Conservation (phyloP, 1,140 invertebrate species). For the Tetramorium parvispinum region DNA sequence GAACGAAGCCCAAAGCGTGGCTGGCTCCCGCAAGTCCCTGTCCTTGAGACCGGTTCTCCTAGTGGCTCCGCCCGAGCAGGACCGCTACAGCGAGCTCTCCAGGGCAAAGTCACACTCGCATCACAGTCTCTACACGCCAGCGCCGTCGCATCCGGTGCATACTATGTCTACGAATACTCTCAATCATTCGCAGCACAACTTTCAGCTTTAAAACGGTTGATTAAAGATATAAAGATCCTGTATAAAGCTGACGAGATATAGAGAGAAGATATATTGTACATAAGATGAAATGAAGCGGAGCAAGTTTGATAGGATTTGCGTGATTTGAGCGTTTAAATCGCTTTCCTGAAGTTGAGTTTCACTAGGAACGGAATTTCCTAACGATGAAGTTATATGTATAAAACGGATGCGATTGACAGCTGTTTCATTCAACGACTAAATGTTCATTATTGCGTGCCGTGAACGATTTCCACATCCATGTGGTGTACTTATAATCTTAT, state of each 20-base stretch:
- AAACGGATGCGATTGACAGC: not conserved
- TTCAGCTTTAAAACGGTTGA: constrained; percentile 78
- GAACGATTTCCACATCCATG: constrained; percentile 27
- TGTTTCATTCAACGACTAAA: constrained; percentile 12
- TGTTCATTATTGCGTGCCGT: constrained; percentile 28
- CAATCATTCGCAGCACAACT: constrained; percentile 84
- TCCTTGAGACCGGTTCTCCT: constrained; percentile 94
- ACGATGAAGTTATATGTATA: not conserved
- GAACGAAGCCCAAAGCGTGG: constrained; percentile 91
- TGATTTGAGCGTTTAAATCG: not conserved
- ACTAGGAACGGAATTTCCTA: not conserved
- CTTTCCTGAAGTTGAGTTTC: not conserved
- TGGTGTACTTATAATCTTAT: not conserved
- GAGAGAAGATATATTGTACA: constrained; percentile 52
- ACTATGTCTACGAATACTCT: constrained; percentile 84
- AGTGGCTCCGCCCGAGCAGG: constrained; percentile 89
- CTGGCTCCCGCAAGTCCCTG: constrained; percentile 93
- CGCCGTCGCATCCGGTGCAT: constrained; percentile 82
- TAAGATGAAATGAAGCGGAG: constrained; percentile 16
- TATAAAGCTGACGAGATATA: constrained; percentile 51
- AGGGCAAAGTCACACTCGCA: constrained; percentile 85
- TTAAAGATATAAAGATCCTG: constrained; percentile 14
- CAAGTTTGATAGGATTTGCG: not conserved
- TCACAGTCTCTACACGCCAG: constrained; percentile 83
- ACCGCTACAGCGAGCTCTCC: constrained; percentile 84